These are phyloP conservation scores for Rhinolophus sinicus DNA, from an alignment of 2,113 vertebrate species.

Conservation along the genomic window DNA sequence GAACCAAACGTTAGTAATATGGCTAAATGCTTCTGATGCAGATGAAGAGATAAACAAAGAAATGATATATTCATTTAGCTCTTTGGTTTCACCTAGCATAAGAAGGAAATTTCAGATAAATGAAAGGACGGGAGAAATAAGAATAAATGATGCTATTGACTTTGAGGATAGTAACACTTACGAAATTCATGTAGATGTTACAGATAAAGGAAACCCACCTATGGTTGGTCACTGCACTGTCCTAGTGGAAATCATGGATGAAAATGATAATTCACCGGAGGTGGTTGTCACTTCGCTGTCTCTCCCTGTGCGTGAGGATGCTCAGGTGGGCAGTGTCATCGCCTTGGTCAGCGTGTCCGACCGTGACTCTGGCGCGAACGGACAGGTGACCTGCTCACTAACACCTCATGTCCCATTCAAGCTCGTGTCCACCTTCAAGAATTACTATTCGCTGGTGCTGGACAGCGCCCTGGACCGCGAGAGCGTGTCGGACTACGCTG, in stretches of 20 bases:
- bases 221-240: slow-evolving; percentile 90
- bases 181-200: slow-evolving; percentile 76
- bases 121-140: slow-evolving; percentile 78
- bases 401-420: slow-evolving; percentile 69
- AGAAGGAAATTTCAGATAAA: slow-evolving; percentile 79
- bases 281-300: slow-evolving; percentile 89
- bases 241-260: slow-evolving; percentile 90
- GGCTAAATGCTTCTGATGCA: slow-evolving; percentile 81
- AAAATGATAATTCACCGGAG: slow-evolving; percentile 91
- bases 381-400: slow-evolving; percentile 85
- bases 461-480: slow-evolving; percentile 79
- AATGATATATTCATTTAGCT: slow-evolving; percentile 81
- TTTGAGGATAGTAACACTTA: slow-evolving; percentile 76
- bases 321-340: slow-evolving; percentile 89
- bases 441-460: slow-evolving; percentile 84
- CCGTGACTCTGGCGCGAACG: slow-evolving; percentile 91
- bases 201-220: slow-evolving; percentile 82
- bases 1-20: slow-evolving; percentile 76
- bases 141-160: slow-evolving; percentile 74
- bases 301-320: slow-evolving; percentile 91
- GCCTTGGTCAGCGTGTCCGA: slow-evolving; percentile 93
- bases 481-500: slow-evolving; percentile 54
- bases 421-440: slow-evolving; percentile 82
- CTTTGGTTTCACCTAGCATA: slow-evolving; percentile 71
- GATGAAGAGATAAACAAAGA: slow-evolving; percentile 83